Evolutionary conservation across 1,140 invertebrate genomes (phyloP).

Genomic region (Apis laboriosa): DNA sequence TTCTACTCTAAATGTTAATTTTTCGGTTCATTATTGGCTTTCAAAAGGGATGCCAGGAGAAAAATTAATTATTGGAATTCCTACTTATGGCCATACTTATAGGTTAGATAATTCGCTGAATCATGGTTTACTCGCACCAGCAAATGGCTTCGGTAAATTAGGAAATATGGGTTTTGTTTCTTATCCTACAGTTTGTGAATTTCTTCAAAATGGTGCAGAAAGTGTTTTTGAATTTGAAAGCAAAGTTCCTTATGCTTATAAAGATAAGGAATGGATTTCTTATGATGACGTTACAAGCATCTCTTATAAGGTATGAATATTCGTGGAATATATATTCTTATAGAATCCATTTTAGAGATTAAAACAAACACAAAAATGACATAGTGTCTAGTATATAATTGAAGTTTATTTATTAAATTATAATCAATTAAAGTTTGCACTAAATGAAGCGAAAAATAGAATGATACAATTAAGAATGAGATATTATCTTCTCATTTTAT

Average conservation of each 20-base stretch:
- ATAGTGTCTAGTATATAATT: too few relatives aligned
- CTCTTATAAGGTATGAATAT: constrained; percentile 84
- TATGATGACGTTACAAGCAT: constrained; percentile 91
- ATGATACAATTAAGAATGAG: too few relatives aligned
- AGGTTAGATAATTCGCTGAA: constrained; percentile 86
- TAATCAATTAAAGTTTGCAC: neutral
- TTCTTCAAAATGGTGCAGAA: constrained; percentile 81
- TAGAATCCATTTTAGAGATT: too few relatives aligned
- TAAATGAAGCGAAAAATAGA: too few relatives aligned
- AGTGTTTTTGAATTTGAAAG: constrained; percentile 85
- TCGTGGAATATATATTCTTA: too few relatives aligned
- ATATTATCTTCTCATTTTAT: too few relatives aligned
- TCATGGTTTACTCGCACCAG: constrained; percentile 86
- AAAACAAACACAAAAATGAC: too few relatives aligned
- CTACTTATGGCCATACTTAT: constrained; percentile 93
- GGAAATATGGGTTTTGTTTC: constrained; percentile 87
- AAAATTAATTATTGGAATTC: constrained; percentile 94
- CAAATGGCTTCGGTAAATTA: constrained; percentile 84
- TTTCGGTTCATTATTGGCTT: constrained; percentile 90
- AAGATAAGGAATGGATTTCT: constrained; percentile 91
- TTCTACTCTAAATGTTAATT: constrained; percentile 90
- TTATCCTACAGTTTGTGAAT: constrained; percentile 86
- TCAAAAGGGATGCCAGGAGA: constrained; percentile 88
- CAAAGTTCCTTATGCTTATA: constrained; percentile 89
- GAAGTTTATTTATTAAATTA: too few relatives aligned